Evolutionary conservation across 2,888 invertebrate species (phyloP).

Genomic region (Furcula furcula): DNA sequence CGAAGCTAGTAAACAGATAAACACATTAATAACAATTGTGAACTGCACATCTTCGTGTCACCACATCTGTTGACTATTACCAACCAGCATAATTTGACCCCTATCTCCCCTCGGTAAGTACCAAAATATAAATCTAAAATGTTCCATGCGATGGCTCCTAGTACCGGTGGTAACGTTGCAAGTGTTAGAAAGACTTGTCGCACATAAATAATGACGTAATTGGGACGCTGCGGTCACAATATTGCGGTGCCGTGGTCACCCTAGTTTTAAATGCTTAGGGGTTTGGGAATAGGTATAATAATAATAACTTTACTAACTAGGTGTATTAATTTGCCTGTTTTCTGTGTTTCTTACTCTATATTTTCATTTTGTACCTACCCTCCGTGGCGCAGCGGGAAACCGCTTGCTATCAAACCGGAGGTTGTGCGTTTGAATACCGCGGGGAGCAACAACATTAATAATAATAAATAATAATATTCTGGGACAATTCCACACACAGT

Average conservation of each 20-base stretch:
- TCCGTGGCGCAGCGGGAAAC: too few species aligned
- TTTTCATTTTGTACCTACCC: too few species aligned
- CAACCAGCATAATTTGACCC: conserved; percentile 31
- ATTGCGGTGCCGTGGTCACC: conserved; percentile 45
- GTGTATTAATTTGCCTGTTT: too few species aligned
- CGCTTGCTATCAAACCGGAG: too few species aligned
- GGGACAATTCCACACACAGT: too few species aligned
- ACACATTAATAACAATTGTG: conserved; percentile 45
- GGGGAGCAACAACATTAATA: too few species aligned
- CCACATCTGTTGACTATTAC: conserved; percentile 45
- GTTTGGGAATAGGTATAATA: not conserved
- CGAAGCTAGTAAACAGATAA: conserved; percentile 47
- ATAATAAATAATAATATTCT: too few species aligned
- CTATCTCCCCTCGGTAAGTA: not conserved
- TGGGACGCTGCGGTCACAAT: conserved; percentile 60
- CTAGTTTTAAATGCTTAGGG: conserved; percentile 29
- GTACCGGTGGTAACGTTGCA: conserved; percentile 25
- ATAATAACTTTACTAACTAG: not conserved
- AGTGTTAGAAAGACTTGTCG: conserved; percentile 57
- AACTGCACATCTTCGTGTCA: conserved; percentile 38
- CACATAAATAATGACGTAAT: conserved; percentile 77
- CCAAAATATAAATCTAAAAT: not conserved
- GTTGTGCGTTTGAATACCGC: too few species aligned
- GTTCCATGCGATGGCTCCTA: conserved; percentile 23
- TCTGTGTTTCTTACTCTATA: too few species aligned